Evolutionary conservation across 2,797 vertebrate species (phyloP), one percentile per base, ranked within the genome.

Genomic region (Limnodromus scolopaceus): DNA sequence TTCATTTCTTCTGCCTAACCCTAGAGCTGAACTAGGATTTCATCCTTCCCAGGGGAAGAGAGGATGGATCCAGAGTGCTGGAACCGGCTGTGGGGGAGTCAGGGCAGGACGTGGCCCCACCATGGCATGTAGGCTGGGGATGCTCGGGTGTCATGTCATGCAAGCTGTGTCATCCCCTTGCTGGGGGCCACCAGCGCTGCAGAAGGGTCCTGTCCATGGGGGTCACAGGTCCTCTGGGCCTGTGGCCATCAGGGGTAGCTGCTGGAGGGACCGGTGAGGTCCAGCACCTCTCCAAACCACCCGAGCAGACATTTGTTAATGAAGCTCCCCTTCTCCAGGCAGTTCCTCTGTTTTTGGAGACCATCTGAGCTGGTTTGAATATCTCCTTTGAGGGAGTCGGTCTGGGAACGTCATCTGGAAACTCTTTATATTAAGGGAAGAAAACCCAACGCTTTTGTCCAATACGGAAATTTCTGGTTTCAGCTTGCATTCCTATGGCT

Each of bases 221-320:
- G 28, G 25, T 34, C 32, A 30, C 36, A 34, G 13, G 22, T 53
- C 55, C 36, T n/a, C 18, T 23, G 20, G 61, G 39, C 5, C 0
- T 0, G 1, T 18, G 25, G 27, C 25, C 14, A 6, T 34, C 46
- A 46, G 63, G 18, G n/a, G 17, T 12, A 70, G 25, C 34, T 81
- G 23, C 39, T 34, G 78, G 23, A 41, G 66, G 66, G 28, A 75
- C 27, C 1, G 2, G 17, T 11, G 45, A 30, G 16, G 27, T 65
- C 65, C 63, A 65, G 17, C 1, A 0, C 24, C 34, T n/a, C 41
- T 63, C 55, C 68, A 32, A 45, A 64, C 38, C 28, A 6, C n/a
- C 10, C 0, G 0, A 72, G 48, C 8, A 74, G 63, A 64, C 0
- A 2, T 41, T 61, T 76, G 38, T 13, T 51, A 20, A 41, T 0